Percentiles rank a stretch among this genome's conserved stretches.
Evolutionary conservation across 2,113 vertebrate species (phyloP).

Genomic region (Tachysurus fulvidraco): DNA sequence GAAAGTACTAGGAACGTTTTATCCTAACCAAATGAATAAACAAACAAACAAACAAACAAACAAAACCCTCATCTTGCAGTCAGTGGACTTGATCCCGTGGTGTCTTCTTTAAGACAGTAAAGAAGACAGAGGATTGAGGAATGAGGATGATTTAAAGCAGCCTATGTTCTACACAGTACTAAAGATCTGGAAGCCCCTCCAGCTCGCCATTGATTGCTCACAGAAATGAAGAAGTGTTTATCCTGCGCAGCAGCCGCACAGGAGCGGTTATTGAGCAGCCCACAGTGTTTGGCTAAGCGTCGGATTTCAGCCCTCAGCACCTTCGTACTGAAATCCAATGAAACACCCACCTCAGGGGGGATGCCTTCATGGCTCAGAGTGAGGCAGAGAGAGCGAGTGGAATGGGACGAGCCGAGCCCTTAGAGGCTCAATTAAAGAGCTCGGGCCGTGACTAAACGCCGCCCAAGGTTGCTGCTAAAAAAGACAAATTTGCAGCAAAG

Average conservation of each 20-base stretch:
- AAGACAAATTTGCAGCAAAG: constrained; percentile 45
- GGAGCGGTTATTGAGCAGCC: constrained; percentile 26
- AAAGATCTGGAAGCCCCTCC: not conserved
- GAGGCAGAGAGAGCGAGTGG: constrained; percentile 53
- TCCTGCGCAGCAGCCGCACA: constrained; percentile 12
- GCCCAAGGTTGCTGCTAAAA: constrained; percentile 47
- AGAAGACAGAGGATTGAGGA: not conserved
- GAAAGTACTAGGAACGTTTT: no score
- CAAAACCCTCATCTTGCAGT: no score
- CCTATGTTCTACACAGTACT: not conserved
- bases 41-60: no score
- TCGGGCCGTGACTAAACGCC: constrained; percentile 54
- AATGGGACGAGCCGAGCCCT: constrained; percentile 53
- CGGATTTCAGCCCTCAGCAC: constrained; percentile 35
- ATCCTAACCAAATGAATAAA: no score
- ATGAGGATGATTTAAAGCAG: not conserved
- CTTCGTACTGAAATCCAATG: constrained; percentile 50
- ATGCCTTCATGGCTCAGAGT: constrained; percentile 34
- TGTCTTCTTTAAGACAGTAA: no score
- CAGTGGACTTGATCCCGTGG: no score
- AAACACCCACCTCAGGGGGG: constrained; percentile 49
- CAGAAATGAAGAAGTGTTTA: constrained; percentile 37
- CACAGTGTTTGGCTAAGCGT: constrained; percentile 49
- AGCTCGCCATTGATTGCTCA: constrained; percentile 23
- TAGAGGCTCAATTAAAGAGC: constrained; percentile 60